These are phyloP conservation scores for Pan troglodytes DNA, from an alignment of 2,113 vertebrate species.

Conservation along the genomic window NHGRI_mPanTro3-v2.1_pri NC_072408.2:116761501-116762000, in stretches of 20 bases:
- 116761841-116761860: background rate
- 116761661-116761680: background rate
- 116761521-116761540: background rate
- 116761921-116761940: constrained; percentile 12
- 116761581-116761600: background rate
- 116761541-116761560: background rate
- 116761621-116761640: background rate
- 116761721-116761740: background rate
- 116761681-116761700: background rate
- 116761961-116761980: background rate
- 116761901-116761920: background rate
- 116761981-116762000: background rate
- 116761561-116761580: background rate
- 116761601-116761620: background rate
- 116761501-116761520: background rate
- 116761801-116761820: background rate
- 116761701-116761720: background rate
- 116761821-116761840: background rate
- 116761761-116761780: background rate
- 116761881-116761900: background rate
- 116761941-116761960: background rate
- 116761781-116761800: background rate
- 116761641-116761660: background rate
- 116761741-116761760: background rate
- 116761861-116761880: background rate